Evolutionary conservation across 1,140 invertebrate genomes (phyloP), one percentile per base, ranked within the genome.

Genomic region (Penaeus chinensis): DNA sequence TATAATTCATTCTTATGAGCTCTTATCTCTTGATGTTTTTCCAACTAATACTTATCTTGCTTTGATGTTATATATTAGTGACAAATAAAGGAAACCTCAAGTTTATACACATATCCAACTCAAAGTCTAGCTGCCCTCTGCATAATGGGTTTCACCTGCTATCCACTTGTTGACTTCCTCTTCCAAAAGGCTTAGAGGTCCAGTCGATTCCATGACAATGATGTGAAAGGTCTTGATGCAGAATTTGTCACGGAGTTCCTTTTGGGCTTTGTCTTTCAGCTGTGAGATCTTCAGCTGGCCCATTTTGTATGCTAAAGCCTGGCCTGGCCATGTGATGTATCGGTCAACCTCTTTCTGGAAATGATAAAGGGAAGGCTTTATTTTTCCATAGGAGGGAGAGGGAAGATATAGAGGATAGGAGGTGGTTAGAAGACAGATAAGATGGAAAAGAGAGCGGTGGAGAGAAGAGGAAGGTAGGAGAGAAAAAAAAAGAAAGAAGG

Each of bases 271-370:
- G 62, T 89, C 85, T 32, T 93, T 85, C 10, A 93, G 88, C 69
- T 92, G 90, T 47, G 82, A 90, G 13, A 93, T 92, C 90, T 93
- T 93, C 5, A 93, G 80, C 89, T 93, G 91, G 3, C 93, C 93
- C 27, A 93, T 92, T 22, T 80, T 80, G 78, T 80, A 80, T 32
- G 78, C 19, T 20, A 47, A 19, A 27, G 78, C 78, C 22, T 80
- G 78, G 10, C 78, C 93, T 19, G 93, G 93, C 92, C 92, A 93
- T 3, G 92, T 92, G 77, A 93, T 92, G 90, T 93, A 93, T 42
- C 93, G 91, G 79, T 93, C 91, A 24, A 93, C 89, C 90, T 93
- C 92, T n/a, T 90, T 63, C 78, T 80, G 78, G 71, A 27, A 74
- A 32, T 27, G 71, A 16, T 11, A 0, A 24, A 74, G 27, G 22